Evolutionary conservation across 37 sponge, comb jelly and placozoan species (phyloP).

Genomic region (Mnemiopsis leidyi): DNA sequence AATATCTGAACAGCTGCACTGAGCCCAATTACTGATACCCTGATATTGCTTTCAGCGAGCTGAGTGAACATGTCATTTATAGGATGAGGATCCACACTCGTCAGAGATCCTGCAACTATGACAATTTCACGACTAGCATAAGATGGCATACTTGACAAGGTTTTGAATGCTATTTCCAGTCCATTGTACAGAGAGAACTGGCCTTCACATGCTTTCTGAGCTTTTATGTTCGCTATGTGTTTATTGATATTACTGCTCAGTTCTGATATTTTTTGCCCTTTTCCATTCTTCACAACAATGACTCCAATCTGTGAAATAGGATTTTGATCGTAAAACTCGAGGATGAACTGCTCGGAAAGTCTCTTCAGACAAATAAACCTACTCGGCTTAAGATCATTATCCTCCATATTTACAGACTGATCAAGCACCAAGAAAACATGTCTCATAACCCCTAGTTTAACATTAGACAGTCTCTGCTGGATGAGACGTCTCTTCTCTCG

Average conservation of each 20-base stretch:
- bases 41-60: conserved; percentile 67
- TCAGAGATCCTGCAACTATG: conserved; percentile 78
- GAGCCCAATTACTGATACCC: conserved; percentile 84
- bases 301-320: conserved; percentile 95
- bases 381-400: conserved; percentile 85
- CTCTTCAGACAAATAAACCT: conserved; percentile 68
- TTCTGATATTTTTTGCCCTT: conserved; percentile 78
- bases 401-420: conserved; percentile 76
- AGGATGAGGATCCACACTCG: conserved; percentile 94
- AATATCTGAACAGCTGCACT: conserved; percentile 88
- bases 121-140: conserved; percentile 89
- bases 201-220: conserved; percentile 67
- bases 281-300: conserved; percentile 76
- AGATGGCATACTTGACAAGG: conserved; percentile 70
- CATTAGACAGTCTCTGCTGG: conserved; percentile 51
- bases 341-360: conserved; percentile 78
- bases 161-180: conserved; percentile 68
- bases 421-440: conserved; percentile 87
- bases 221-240: neutral
- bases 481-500: conserved; percentile 34
- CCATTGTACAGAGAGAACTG: conserved; percentile 76
- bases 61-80: conserved; percentile 72
- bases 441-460: conserved; percentile 71
- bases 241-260: conserved; percentile 73
- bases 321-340: conserved; percentile 90